These are phyloP conservation scores for Buathra laborator DNA, from an alignment of 2,888 invertebrate species.

Conservation along the genomic window DNA sequence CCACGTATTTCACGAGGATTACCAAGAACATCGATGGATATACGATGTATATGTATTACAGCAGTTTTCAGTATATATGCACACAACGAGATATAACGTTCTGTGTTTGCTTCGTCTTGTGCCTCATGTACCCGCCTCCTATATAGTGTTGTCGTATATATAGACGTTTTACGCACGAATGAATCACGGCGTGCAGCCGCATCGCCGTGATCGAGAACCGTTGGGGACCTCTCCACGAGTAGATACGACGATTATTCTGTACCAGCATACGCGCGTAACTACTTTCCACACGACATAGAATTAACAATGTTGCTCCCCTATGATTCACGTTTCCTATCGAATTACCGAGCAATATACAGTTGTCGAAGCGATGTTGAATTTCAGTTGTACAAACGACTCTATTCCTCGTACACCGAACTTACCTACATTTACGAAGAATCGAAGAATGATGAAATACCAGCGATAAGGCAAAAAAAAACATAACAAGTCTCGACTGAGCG, in stretches of 20 bases:
- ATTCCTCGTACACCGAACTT: neutral
- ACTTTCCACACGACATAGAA: constrained; percentile 24
- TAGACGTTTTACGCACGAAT: constrained; percentile 58
- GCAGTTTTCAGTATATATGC: neutral
- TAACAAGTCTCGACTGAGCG: neutral
- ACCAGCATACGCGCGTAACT: constrained; percentile 27
- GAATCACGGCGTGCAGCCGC: constrained; percentile 53
- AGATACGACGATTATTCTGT: constrained; percentile 45
- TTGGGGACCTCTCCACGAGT: constrained; percentile 13
- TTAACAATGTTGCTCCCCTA: constrained; percentile 35
- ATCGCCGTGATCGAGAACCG: constrained; percentile 48
- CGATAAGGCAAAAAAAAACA: neutral
- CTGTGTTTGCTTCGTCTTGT: constrained; percentile 5
- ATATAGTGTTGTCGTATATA: constrained; percentile 3
- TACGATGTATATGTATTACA: constrained; percentile 12
- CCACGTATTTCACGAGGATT: constrained; percentile 67
- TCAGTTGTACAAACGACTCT: constrained; percentile 7
- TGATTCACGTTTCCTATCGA: constrained; percentile 65
- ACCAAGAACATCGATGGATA: constrained; percentile 57
- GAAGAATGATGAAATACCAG: neutral
- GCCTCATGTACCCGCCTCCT: constrained; percentile 15
- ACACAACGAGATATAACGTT: neutral
- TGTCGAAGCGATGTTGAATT: neutral
- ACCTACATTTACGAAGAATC: neutral
- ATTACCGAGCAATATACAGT: constrained; percentile 44